These are phyloP conservation scores for Pseudois nayaur DNA, from an alignment of 2,113 vertebrate species.

Conservation along the genomic window DNA sequence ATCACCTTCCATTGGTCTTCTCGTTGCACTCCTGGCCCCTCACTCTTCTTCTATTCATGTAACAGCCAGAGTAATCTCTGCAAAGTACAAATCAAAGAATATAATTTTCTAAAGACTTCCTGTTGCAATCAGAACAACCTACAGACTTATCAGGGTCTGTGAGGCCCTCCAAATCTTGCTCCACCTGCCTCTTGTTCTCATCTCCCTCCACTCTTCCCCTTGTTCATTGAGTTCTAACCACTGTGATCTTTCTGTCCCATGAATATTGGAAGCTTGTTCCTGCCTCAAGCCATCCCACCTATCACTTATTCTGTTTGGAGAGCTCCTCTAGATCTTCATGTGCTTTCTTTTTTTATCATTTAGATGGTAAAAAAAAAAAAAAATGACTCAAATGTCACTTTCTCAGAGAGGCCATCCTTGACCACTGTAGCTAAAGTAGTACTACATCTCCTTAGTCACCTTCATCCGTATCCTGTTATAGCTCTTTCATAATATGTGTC, in stretches of 20 bases:
- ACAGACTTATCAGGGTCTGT: background rate
- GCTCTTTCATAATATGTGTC: background rate
- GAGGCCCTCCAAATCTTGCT: background rate
- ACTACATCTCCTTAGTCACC: background rate
- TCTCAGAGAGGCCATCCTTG: background rate
- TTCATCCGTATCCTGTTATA: background rate
- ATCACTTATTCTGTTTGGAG: background rate
- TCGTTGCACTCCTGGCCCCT: background rate
- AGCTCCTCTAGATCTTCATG: background rate
- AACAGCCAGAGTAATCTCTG: background rate
- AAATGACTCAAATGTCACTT: background rate
- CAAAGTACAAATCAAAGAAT: background rate
- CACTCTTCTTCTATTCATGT: background rate
- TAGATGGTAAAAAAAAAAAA: background rate
- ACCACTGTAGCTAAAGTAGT: background rate
- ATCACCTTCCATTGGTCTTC: background rate
- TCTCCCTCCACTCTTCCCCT: background rate
- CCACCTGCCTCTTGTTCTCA: background rate
- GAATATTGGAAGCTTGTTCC: background rate
- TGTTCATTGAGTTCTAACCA: background rate
- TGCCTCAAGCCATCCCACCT: background rate
- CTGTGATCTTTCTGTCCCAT: background rate
- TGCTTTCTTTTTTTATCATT: background rate
- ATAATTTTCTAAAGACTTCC: background rate
- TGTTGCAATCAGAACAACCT: background rate